A percentile compares a stretch with the other conserved stretches of the same genome.
phyloP scores from a whole-genome alignment of 2,113 vertebrate genomes.

The Dascyllus trimaculatus region DNA sequence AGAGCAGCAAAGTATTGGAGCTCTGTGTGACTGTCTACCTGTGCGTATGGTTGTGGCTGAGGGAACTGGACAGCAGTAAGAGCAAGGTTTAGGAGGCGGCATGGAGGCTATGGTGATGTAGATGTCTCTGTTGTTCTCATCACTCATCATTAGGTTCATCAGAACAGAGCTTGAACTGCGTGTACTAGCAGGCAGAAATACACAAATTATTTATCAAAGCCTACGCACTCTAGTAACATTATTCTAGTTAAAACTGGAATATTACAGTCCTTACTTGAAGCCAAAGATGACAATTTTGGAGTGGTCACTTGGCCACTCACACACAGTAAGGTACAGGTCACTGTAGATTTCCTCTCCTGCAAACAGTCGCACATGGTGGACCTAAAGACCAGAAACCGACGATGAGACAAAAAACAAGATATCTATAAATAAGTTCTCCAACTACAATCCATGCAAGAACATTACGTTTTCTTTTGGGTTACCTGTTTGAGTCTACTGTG shows the following conservation, averaged over 20 bases:
- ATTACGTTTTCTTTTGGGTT: neutral
- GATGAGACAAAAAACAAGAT: neutral
- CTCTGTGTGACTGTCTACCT: constrained; percentile 51
- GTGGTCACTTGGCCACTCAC: constrained; percentile 93
- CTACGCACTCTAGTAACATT: neutral
- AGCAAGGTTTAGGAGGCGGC: constrained; percentile 86
- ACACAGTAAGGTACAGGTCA: constrained; percentile 93
- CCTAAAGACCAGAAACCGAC: constrained; percentile 74
- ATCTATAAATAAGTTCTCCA: neutral
- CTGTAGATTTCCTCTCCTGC: constrained; percentile 93
- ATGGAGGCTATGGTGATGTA: constrained; percentile 91
- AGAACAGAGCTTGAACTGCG: constrained; percentile 90
- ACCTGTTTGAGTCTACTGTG: constrained; percentile 95
- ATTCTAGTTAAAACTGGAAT: neutral
- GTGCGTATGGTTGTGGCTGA: constrained; percentile 81
- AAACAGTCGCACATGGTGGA: constrained; percentile 93
- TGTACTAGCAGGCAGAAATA: constrained; percentile 78
- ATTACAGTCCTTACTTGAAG: constrained; percentile 88
- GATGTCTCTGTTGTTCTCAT: constrained; percentile 94
- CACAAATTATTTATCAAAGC: neutral
- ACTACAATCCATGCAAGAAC: neutral
- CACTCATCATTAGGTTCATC: constrained; percentile 95
- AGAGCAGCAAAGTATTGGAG: neutral
- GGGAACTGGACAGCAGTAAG: constrained; percentile 83
- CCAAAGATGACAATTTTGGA: constrained; percentile 95